These are phyloP conservation scores for Mythimna pallens DNA, from an alignment of 2,888 invertebrate species.

Conservation along the genomic window DNA sequence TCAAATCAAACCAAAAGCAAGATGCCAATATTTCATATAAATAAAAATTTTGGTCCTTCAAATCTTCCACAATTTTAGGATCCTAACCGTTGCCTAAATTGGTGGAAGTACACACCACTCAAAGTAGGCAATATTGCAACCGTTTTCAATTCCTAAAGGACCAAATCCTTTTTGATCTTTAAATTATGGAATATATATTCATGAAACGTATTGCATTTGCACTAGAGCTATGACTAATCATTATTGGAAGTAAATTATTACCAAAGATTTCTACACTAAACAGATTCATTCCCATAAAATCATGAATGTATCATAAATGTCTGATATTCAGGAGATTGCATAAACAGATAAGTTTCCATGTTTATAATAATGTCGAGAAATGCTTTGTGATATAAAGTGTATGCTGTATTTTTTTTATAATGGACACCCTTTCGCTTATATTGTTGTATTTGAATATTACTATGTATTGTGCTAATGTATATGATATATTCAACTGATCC, in stretches of 20 bases:
- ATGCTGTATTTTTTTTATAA: slow-evolving; percentile 21
- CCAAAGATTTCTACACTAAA: slow-evolving; percentile 15
- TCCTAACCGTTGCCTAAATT: neutral
- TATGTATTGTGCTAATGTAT: neutral
- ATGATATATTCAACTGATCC: neutral
- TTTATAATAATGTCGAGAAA: slow-evolving; percentile 33
- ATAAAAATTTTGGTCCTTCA: no score
- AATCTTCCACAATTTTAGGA: neutral
- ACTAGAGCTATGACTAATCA: neutral
- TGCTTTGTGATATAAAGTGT: slow-evolving; percentile 18
- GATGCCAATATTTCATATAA: no score
- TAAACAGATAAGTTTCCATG: slow-evolving; percentile 38
- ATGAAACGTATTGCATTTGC: neutral
- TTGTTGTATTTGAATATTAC: slow-evolving; percentile 1
- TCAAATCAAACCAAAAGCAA: no score
- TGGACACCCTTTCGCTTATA: neutral
- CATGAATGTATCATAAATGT: slow-evolving; percentile 12
- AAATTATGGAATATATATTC: slow-evolving; percentile 5
- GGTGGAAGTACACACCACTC: neutral
- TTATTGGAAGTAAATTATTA: slow-evolving; percentile 29
- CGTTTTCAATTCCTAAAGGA: neutral
- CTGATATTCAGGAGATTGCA: slow-evolving; percentile 5
- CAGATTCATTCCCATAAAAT: slow-evolving; percentile 18
- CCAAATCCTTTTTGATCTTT: neutral
- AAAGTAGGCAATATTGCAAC: neutral